A percentile compares a stretch with the other conserved stretches of the same genome.
Evolutionary conservation across 92 coral and sea anemone species (phyloP).

Genomic region (Paramuricea clavata): DNA sequence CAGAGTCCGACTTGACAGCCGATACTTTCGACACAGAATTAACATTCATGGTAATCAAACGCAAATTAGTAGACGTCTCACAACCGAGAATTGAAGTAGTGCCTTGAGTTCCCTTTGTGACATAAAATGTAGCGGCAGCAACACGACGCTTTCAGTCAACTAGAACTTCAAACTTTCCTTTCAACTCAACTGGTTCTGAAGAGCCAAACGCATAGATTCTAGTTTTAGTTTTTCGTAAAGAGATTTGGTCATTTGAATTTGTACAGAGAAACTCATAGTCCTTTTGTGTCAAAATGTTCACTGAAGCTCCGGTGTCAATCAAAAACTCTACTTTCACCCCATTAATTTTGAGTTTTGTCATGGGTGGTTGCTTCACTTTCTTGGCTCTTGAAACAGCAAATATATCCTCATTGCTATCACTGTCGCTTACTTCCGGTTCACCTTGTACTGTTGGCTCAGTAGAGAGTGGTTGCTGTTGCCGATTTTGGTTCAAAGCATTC

Average conservation of each 20-base stretch:
- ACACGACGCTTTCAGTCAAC: constrained; percentile 30
- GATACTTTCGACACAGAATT: constrained; percentile 25
- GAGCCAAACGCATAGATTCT: constrained; percentile 21
- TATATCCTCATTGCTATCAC: constrained; percentile 33
- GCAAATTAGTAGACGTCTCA: constrained; percentile 31
- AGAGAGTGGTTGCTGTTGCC: constrained; percentile 1
- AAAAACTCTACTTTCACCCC: constrained; percentile 22
- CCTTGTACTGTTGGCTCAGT: not conserved
- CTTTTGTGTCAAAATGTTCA: constrained; percentile 30
- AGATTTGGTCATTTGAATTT: not conserved
- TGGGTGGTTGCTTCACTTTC: constrained; percentile 10
- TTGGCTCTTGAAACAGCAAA: constrained; percentile 42
- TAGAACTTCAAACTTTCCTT: constrained; percentile 54
- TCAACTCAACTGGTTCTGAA: constrained; percentile 28
- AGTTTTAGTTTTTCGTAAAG: constrained; percentile 29
- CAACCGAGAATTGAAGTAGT: constrained; percentile 49
- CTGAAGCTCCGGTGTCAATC: constrained; percentile 54
- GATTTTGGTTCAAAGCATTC: constrained; percentile 6
- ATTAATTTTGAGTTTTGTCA: constrained; percentile 18
- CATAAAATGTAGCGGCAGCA: constrained; percentile 51
- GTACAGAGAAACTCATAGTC: constrained; percentile 18
- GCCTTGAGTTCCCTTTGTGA: constrained; percentile 38
- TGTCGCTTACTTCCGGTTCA: not conserved
- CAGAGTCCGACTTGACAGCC: not conserved
- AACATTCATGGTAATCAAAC: constrained; percentile 32